Evolutionary conservation across 2,113 vertebrate genomes (phyloP), one percentile per base, ranked within the genome.

Genomic region (Myxocyprinus asiaticus): DNA sequence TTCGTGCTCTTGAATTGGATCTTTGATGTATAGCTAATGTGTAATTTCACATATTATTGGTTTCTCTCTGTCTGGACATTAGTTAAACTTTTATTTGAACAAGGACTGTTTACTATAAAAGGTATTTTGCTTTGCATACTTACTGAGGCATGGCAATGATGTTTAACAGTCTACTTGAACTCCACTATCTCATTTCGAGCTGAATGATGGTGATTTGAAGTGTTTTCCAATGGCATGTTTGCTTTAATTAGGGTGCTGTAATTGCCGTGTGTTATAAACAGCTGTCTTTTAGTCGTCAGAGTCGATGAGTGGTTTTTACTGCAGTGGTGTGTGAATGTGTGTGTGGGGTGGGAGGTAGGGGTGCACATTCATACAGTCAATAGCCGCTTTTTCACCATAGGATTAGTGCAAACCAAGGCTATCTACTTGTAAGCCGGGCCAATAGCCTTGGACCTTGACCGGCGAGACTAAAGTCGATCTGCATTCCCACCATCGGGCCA

Each of bases 241-340:
- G 55, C 48, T 73, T 70, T 77, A 85, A 85, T 82, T 82, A 78
- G 56, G 17, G 67, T 53, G 81, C 44, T 64, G 48, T 82, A 82
- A 83, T 71, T 85, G 68, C 56, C 3, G 12, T 62, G 66, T 76
- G 77, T n/a, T n/a, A 17, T 33, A 84, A 78, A 63, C 74, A 83
- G 78, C 77, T 83, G 84, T 82, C 84, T 68, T 77, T 87, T 61
- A 65, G 76, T 78, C 65, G 51, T 67, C n/a, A n/a, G n/a, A n/a
- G 45, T 51, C 48, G 17, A 10, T 9, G 7, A 45, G 65, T 81
- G 79, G 72, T 77, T 45, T 79, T 81, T 82, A 80, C 67, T 68
- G 42, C 69, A 66, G 61, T 71, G 62, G 5, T 17, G 66, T 82
- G 68, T 82, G 44, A 68, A 56, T 76, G 4, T 78, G 73, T 69